Percentiles rank a stretch among this genome's conserved stretches.
Evolutionary conservation across 1,140 invertebrate genomes (phyloP).

Genomic region (Ephestia elutella): DNA sequence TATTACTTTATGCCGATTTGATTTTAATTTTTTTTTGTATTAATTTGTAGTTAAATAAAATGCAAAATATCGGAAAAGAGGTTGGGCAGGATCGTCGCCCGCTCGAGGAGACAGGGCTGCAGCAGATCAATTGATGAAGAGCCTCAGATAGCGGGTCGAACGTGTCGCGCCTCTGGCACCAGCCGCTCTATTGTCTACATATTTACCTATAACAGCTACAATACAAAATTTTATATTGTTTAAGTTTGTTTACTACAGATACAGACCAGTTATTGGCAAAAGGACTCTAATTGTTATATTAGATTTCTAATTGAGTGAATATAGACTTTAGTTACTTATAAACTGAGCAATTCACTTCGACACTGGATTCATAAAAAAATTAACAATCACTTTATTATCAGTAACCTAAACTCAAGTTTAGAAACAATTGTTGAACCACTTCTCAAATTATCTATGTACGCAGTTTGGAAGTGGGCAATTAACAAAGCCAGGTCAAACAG

Average conservation of each 20-base stretch:
- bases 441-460: constrained; percentile 21
- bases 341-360: too few relatives aligned
- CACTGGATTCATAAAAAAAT: too few relatives aligned
- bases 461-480: constrained; percentile 38
- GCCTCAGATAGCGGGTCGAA: constrained; percentile 45
- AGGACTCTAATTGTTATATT: too few relatives aligned
- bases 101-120: constrained; percentile 20
- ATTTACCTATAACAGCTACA: constrained; percentile 24
- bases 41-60: too few relatives aligned
- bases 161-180: constrained; percentile 52
- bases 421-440: neutral
- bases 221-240: neutral
- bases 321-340: too few relatives aligned
- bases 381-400: too few relatives aligned
- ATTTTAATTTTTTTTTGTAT: too few relatives aligned
- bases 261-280: too few relatives aligned
- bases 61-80: neutral
- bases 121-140: constrained; percentile 63
- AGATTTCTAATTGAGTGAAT: too few relatives aligned
- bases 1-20: too few relatives aligned
- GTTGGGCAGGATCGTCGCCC: constrained; percentile 20
- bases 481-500: constrained; percentile 41
- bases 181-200: constrained; percentile 39
- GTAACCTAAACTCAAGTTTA: neutral
- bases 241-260: neutral